Base-by-base conservation (phyloP, 2,888 invertebrate species). In the Gasteruption jaculator region DNA sequence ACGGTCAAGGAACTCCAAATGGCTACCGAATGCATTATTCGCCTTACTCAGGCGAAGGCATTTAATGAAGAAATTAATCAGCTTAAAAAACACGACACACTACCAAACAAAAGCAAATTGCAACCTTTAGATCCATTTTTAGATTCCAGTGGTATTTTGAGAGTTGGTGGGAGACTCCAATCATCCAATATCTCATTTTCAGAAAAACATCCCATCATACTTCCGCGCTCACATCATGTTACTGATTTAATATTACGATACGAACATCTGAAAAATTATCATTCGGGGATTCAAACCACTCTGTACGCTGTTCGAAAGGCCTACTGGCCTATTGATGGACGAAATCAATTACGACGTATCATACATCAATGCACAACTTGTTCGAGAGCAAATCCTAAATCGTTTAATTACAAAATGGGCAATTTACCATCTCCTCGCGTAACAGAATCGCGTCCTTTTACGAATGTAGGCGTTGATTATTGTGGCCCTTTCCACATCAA, bases 401-500 rank as follows among this genome's bases (percentile, higher is more conserved):
- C 8, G 5, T 2, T 8, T 2, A 7, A 35, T 14, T n/a, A 21
- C 1, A 8, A 16, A 20, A 36, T 32, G 27, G 29, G 15, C 8
- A 15, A 30, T 19, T 21, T 41, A 18, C 37, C 30, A 8, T 2
- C 2, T 2, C 4, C n/a, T 12, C 11, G 30, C 3, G 11, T 42
- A 1, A 18, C 3, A 3, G 3, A 3, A 12, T n/a, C 24, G 5
- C 4, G 12, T 3, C 27, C 36, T 1, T 33, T 43, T 21, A 31
- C 18, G 21, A 36, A 49, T 6, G 36, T 36, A 3, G 48, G 41
- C 6, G 27, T 49, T 1, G 48, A 50, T 31, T 52, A 45, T 33
- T 49, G 42, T 8, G 46, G 48, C 1, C 49, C 53, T 1, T 48
- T 53, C 19, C 44, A 34, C 6, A 45, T 48, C 4, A 52, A 53